Base-by-base conservation (phyloP, 2,888 invertebrate species). In the Heliconius charithonia region DNA sequence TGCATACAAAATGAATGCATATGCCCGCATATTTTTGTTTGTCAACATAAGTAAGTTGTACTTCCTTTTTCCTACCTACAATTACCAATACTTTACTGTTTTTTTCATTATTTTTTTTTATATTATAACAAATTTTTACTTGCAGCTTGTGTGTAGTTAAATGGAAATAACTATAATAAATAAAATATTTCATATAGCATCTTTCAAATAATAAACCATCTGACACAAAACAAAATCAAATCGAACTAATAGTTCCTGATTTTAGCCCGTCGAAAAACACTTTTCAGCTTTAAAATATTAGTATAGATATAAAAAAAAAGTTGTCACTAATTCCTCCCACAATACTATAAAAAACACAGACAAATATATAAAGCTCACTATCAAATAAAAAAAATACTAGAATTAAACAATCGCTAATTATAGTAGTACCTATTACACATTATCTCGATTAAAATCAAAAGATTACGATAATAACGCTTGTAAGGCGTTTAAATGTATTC, bases 401-500 rank as follows among this genome's bases (percentile, higher is more conserved):
- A 69, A 37, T 25, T 19, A 41, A 69, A 69, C 69, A 69, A 69
- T 69, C 16, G 27, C 37, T 69, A 69, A 69, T 69, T 69, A 69
- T 25, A 69, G 25, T 25, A 25, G 41, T 69, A 32, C 37, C n/a
- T 32, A 19, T 19, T 32, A 69, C 19, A 25, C 19, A 59, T 9
- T 25, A 72, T 72, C 37, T 59, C 37, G 59, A 72, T 72, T 72
- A n/a, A n/a, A 72, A 72, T n/a, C 59, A 25, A 72, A 25, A 59
- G 72, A 72, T 72, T 72, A 72, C 32, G 72, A 59, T 59, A 72
- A 72, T 37, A 72, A 59, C 16, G 25, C 13, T 72, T 72, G 69
- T 72, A 72, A 72, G 59, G n/a, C 59, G 25, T 72, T 72, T 72
- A 72, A 72, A 72, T 25, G 72, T 32, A 72, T 59, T n/a, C 56